Evolutionary conservation across 2,888 invertebrate genomes (phyloP).

Genomic region (Alsophila aescularia): DNA sequence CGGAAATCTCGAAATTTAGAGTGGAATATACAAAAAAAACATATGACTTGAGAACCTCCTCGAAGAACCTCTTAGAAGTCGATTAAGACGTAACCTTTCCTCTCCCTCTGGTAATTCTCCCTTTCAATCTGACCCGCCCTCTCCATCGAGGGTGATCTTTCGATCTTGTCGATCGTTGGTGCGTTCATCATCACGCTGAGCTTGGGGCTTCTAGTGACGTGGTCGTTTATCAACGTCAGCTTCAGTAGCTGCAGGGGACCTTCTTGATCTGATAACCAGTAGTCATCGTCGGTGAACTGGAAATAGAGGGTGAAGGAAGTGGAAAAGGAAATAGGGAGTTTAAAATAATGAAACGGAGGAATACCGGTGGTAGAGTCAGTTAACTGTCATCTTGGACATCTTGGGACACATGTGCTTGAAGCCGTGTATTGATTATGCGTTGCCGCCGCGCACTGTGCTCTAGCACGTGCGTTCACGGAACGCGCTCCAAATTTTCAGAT

Average conservation of each 20-base stretch:
- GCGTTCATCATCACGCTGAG: slow-evolving; percentile 55
- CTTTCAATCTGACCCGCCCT: slow-evolving; percentile 64
- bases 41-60: too few species aligned
- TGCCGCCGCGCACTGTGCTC: too few species aligned
- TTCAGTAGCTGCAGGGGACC: slow-evolving; percentile 50
- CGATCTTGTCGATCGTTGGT: slow-evolving; percentile 59
- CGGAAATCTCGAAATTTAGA: too few species aligned
- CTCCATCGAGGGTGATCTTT: slow-evolving; percentile 67
- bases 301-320: background rate
- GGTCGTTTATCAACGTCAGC: slow-evolving; percentile 56
- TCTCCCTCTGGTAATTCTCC: slow-evolving; percentile 65
- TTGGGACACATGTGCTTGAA: too few species aligned
- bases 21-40: too few species aligned
- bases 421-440: too few species aligned
- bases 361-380: background rate
- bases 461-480: too few species aligned
- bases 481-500: too few species aligned
- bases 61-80: too few species aligned
- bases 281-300: slow-evolving; percentile 57
- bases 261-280: slow-evolving; percentile 46
- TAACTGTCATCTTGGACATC: too few species aligned
- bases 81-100: slow-evolving; percentile 63
- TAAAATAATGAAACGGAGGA: background rate
- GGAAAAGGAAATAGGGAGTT: background rate
- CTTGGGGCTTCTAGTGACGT: slow-evolving; percentile 47